Evolutionary conservation across 1,140 invertebrate species (phyloP), one percentile per base, ranked within the genome.

Genomic region (Teleogryllus occipitalis): DNA sequence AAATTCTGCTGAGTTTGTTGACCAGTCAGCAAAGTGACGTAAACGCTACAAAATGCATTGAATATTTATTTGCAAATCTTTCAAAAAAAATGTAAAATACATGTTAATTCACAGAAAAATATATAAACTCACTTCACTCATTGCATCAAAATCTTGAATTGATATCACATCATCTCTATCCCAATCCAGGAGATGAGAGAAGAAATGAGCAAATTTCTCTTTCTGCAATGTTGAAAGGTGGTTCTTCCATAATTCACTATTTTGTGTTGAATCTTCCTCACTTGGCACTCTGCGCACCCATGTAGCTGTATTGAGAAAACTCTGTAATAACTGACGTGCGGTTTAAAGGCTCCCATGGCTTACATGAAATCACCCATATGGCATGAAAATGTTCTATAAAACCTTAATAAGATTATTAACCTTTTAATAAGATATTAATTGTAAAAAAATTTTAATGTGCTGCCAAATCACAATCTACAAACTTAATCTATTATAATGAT

Each of bases 1-100:
- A 84, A 90, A 92, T 84, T 93, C 91, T 14, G 90, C 88, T 46
- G 90, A 91, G 84, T 92, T 91, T 80, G 85, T 87, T 54, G 91
- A 91, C 92, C 92, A 93, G 82, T 93, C 92, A 48, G 91, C 90
- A 84, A 92, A 93, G 85, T 92, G 91, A 72, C 91, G 88, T 81
- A 93, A 85, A 84, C 90, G 90, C 92, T 93, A 86, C 79, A 76
- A 80, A 77, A 78, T 14, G 5, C 10, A 65, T 14, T 65, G 54
- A 65, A 65, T 14, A 39, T 39, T 39, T 39, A 2, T 2, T 39
- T 39, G 1, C 1, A 39, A 39, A 39, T 39, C 27, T 39, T 39
- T 39, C 27, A 39, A 39, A 39, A 2, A 65, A 65, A 10, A 65
- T 65, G 1, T 65, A 3, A 14, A 47, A 22, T 47, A 22, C 10